Evolutionary conservation across 2,888 invertebrate genomes (phyloP), one percentile per base, ranked within the genome.

Genomic region (Colletes collaris): DNA sequence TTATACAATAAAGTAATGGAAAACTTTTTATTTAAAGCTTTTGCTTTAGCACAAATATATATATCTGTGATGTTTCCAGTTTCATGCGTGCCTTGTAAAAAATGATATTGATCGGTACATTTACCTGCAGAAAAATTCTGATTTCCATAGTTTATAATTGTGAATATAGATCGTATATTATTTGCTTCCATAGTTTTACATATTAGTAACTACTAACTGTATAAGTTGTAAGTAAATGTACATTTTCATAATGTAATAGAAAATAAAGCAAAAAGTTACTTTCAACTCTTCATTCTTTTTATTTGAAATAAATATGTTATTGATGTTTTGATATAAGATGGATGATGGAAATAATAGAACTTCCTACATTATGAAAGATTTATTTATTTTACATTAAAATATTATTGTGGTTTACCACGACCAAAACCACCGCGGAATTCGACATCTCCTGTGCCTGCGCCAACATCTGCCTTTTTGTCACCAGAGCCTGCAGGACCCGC

Each of bases 381-480:
- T 77, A 81, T 86, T 87, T 77, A 81, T 80, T 81, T 86, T 81
- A 82, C 56, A 83, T 76, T 80, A 81, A 72, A 84, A 89, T 83
- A 84, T 84, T 85, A 91, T 53, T 91, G 91, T 68, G 91, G 88
- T 82, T 92, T 92, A 79, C 93, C 93, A 82, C 93, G 92, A 52
- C 93, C 93, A 81, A 92, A 92, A 63, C 92, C 91, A 92, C 95
- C 95, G 91, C 95, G 95, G 94, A 98, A 99, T 95, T 99, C 98
- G 91, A 99, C 95, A 93, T 97, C 97, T 86, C 96, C 97, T 77
- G 97, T 96, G 85, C 99, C 99, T 90, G 98, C 97, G 86, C 99
- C 99, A 90, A 98, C 99, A 94, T 99, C 99, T 82, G 97, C 97
- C 94, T 98, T 98, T 94, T 99, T 99, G 93, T 99, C 99, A 77